Conservation (phyloP, 2,888 invertebrate species). For the Epinotia nisella region DNA sequence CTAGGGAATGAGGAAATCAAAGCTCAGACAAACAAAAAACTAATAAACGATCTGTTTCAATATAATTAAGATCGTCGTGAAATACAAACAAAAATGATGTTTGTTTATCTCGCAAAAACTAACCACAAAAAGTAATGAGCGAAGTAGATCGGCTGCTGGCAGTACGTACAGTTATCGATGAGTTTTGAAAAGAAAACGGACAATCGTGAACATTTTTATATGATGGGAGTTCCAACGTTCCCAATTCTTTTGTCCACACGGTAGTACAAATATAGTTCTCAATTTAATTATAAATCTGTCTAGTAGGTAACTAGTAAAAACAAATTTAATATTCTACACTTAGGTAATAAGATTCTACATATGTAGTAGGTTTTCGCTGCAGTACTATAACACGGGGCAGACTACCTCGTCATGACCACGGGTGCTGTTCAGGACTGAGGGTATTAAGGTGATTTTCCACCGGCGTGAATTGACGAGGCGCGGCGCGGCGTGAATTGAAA, state of each 20-base stretch:
- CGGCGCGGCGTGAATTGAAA: no score
- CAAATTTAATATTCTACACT: no score
- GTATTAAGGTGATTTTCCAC: no score
- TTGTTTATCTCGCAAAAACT: slow-evolving; percentile 58
- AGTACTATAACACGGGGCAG: no score
- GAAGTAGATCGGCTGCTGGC: slow-evolving; percentile 57
- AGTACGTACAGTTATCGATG: slow-evolving; percentile 33
- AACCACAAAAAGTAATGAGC: slow-evolving; percentile 60
- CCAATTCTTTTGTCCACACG: not conserved
- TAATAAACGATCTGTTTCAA: slow-evolving; percentile 68
- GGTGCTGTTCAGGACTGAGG: no score
- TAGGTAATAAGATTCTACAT: no score
- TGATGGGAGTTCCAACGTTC: not conserved
- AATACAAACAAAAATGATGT: slow-evolving; percentile 62
- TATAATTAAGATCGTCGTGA: slow-evolving; percentile 71
- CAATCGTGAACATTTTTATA: not conserved
- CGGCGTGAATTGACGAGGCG: no score
- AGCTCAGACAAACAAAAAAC: slow-evolving; percentile 64
- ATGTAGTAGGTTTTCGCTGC: no score
- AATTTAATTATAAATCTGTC: no score
- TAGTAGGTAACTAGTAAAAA: no score
- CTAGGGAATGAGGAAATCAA: slow-evolving; percentile 75
- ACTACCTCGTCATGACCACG: no score
- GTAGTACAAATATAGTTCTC: not conserved
- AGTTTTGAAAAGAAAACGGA: slow-evolving; percentile 2